Conservation (phyloP, 1,140 invertebrate genomes). For the Chelonus insularis region DNA sequence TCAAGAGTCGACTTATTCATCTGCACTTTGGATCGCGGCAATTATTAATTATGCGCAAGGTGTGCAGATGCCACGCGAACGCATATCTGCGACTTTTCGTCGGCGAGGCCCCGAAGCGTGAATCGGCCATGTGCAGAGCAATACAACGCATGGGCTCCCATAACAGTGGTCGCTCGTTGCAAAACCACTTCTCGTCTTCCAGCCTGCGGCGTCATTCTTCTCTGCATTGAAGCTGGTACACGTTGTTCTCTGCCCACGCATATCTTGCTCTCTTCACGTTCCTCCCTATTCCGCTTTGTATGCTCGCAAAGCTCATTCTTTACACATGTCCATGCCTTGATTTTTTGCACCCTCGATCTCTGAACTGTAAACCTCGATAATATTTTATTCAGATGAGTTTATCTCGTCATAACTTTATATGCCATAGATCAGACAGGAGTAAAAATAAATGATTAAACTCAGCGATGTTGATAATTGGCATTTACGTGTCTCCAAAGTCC, state of each 20-base stretch:
- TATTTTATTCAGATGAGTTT: conserved; percentile 9
- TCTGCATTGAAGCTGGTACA: background rate
- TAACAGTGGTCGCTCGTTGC: conserved; percentile 43
- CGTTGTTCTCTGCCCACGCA: conserved; percentile 15
- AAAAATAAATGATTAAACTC: conserved; percentile 9
- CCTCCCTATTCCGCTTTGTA: too few species aligned
- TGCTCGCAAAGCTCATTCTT: too few species aligned
- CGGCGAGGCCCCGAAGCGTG: conserved; percentile 3
- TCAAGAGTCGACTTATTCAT: background rate
- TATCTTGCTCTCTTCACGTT: background rate
- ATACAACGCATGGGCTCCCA: conserved; percentile 27
- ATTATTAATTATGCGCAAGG: conserved; percentile 38
- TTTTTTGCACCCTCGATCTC: background rate
- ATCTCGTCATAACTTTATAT: background rate
- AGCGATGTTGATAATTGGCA: conserved; percentile 34
- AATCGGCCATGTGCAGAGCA: conserved; percentile 1
- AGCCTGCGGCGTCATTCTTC: conserved; percentile 41
- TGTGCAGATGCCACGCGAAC: conserved; percentile 35
- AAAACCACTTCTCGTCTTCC: conserved; percentile 50
- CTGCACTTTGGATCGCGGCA: conserved; percentile 10
- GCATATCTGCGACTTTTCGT: conserved; percentile 26
- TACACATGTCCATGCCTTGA: background rate
- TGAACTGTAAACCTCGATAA: background rate
- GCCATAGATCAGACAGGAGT: background rate
- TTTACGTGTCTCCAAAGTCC: conserved; percentile 40